Percentiles rank a stretch among this genome's conserved stretches.
phyloP scores from a whole-genome alignment of 2,113 vertebrate species.

The Ammodytes dubius region DNA sequence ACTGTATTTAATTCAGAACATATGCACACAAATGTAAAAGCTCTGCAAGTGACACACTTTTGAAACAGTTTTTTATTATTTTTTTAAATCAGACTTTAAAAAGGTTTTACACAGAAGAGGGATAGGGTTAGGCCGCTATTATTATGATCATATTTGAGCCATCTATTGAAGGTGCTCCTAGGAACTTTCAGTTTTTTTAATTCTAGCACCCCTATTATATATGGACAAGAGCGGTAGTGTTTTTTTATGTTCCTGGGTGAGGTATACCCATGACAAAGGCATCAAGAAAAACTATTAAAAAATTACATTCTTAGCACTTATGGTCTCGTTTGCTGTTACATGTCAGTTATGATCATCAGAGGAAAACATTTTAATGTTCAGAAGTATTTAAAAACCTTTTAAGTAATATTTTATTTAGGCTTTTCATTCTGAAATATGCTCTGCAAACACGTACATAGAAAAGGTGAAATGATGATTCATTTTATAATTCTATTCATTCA shows the following conservation, averaged over 20 bases:
- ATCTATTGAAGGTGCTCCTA: background rate
- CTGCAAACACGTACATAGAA: constrained; percentile 18
- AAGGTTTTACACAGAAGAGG: background rate
- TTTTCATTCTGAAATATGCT: constrained; percentile 49
- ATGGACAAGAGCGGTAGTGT: too few species aligned
- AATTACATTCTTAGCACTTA: too few species aligned
- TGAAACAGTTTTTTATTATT: background rate
- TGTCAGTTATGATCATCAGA: too few species aligned
- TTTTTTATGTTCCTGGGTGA: too few species aligned
- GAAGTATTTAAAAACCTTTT: background rate
- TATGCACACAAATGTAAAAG: background rate
- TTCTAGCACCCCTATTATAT: too few species aligned
- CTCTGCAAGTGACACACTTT: background rate
- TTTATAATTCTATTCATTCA: constrained; percentile 7
- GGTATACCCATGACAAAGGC: too few species aligned
- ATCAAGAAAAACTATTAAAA: too few species aligned
- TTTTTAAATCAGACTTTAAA: background rate
- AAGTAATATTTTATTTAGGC: background rate
- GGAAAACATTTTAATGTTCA: too few species aligned
- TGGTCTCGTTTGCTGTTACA: too few species aligned
- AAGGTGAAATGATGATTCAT: constrained; percentile 13
- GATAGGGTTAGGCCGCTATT: background rate
- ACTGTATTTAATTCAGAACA: too few species aligned
- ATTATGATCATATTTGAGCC: background rate
- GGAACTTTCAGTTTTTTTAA: too few species aligned